Evolutionary conservation across 2,797 vertebrate species (phyloP).

Genomic region (Moxostoma hubbsi): DNA sequence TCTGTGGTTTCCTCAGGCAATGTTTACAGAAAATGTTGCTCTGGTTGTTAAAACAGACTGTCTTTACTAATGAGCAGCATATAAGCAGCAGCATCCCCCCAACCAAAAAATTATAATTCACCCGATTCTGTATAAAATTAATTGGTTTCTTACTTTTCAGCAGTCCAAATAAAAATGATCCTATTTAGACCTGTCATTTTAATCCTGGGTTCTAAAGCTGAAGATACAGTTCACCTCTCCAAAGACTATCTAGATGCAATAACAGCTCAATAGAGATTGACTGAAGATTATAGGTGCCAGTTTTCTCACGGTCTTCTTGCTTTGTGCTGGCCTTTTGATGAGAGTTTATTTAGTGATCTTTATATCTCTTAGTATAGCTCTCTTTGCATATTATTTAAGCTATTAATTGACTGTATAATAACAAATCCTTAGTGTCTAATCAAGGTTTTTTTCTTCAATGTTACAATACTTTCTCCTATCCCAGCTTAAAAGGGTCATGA

Average conservation of each 20-base stretch:
- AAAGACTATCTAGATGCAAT: constrained; percentile 54
- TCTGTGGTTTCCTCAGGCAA: constrained; percentile 36
- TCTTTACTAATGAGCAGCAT: constrained; percentile 34
- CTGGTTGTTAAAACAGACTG: neutral
- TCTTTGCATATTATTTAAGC: neutral
- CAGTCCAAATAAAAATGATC: neutral
- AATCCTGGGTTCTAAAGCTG: neutral
- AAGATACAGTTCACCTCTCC: constrained; percentile 25
- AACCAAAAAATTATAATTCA: neutral
- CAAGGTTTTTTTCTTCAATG: too few species aligned
- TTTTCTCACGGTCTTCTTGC: constrained; percentile 43
- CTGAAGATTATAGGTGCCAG: constrained; percentile 57
- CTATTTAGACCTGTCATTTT: constrained; percentile 2
- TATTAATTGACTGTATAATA: neutral
- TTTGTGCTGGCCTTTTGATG: constrained; percentile 47
- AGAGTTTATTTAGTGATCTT: neutral
- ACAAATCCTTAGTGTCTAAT: neutral
- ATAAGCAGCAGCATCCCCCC: neutral
- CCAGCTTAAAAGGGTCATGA: too few species aligned
- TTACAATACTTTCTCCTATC: too few species aligned
- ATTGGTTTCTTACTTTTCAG: constrained; percentile 18
- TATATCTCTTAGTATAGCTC: neutral
- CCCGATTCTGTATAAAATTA: neutral
- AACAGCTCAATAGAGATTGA: constrained; percentile 69
- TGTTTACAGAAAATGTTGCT: constrained; percentile 22